phyloP scores from a whole-genome alignment of 2,888 invertebrate genomes.

The Eumerus sabulonum region DNA sequence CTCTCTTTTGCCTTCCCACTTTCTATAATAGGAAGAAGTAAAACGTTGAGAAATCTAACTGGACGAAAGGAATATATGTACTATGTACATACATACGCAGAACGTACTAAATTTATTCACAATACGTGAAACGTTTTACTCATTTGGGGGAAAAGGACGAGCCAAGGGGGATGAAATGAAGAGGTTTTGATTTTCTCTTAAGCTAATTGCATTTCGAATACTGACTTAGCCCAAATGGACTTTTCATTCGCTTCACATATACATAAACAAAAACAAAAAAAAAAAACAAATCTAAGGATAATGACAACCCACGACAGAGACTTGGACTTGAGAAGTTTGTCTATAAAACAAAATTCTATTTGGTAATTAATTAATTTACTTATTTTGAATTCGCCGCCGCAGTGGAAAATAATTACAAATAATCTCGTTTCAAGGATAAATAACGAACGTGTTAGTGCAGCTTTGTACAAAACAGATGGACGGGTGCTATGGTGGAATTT shows the following conservation, averaged over 20 bases:
- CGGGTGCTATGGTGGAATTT: neutral
- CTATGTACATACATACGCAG: too few species aligned
- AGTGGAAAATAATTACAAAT: constrained; percentile 46
- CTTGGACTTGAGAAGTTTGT: constrained; percentile 26
- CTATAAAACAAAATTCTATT: constrained; percentile 58
- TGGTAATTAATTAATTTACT: constrained; percentile 66
- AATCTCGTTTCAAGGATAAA: constrained; percentile 3
- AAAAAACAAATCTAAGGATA: constrained; percentile 21
- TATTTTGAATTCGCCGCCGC: constrained; percentile 62
- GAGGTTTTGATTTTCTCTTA: constrained; percentile 65
- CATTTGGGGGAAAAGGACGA: constrained; percentile 41
- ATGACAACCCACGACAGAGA: constrained; percentile 28
- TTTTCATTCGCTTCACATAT: too few species aligned
- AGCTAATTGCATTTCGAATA: constrained; percentile 61
- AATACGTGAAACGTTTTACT: constrained; percentile 65
- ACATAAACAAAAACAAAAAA: constrained; percentile 17
- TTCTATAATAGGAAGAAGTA: constrained; percentile 48
- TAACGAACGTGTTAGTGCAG: constrained; percentile 1
- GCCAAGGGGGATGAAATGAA: constrained; percentile 24
- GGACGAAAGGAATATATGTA: too few species aligned
- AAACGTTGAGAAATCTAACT: constrained; percentile 53
- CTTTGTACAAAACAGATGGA: neutral
- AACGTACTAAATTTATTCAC: constrained; percentile 56
- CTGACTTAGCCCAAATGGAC: constrained; percentile 14
- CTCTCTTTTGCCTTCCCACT: constrained; percentile 1